Evolutionary conservation across 2,797 vertebrate genomes (phyloP).

Genomic region (Lithobates sylvaticus): DNA sequence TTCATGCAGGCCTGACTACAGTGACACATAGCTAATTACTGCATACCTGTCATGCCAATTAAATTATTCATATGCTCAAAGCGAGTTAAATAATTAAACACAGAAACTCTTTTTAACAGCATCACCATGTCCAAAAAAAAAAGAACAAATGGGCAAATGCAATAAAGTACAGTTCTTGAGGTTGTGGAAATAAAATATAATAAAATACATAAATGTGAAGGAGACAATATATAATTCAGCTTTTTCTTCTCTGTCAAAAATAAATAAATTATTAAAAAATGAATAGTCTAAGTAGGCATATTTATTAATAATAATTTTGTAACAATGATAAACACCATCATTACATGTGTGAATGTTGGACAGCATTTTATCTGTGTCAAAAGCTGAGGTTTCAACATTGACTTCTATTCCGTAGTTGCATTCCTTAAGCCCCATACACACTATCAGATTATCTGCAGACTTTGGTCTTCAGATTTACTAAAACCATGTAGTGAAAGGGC

Average conservation of each 20-base stretch:
- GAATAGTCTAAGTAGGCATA: too few relatives aligned
- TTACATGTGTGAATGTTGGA: too few relatives aligned
- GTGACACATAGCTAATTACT: conserved; percentile 56
- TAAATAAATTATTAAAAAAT: too few relatives aligned
- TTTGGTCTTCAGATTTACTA: too few relatives aligned
- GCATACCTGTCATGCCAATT: conserved; percentile 26
- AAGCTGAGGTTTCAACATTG: too few relatives aligned
- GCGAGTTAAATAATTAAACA: conserved; percentile 42
- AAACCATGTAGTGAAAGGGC: too few relatives aligned
- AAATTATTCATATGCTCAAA: conserved; percentile 49
- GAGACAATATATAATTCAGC: not conserved
- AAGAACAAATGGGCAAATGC: not conserved
- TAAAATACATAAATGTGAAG: not conserved
- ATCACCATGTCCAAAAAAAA: not conserved
- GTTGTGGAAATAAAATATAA: not conserved
- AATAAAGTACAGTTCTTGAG: not conserved
- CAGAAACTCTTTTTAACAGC: not conserved
- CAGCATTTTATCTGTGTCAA: too few relatives aligned
- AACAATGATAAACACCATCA: too few relatives aligned
- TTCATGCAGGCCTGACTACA: conserved; percentile 44
- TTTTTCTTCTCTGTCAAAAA: not conserved
- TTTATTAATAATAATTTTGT: too few relatives aligned
- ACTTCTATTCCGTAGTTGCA: too few relatives aligned
- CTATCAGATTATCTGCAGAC: too few relatives aligned
- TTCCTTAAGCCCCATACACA: too few relatives aligned